Percentiles rank a stretch among this genome's conserved stretches.
Evolutionary conservation across 2,888 invertebrate genomes (phyloP).

Genomic region (Dilophus febrilis): DNA sequence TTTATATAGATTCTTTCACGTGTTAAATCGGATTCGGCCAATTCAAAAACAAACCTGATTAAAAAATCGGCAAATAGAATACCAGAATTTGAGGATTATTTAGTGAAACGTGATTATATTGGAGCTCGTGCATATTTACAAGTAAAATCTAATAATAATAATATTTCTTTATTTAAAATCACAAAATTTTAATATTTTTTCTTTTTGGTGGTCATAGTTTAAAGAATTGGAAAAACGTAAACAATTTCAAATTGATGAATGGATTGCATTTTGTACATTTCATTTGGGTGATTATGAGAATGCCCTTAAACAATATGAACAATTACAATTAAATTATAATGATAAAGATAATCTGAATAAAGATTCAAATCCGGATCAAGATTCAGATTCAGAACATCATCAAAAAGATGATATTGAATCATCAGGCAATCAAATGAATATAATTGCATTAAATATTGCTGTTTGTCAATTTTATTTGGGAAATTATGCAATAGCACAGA

Average conservation of each 20-base stretch:
- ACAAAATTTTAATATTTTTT: not conserved
- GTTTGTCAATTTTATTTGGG: constrained; percentile 94
- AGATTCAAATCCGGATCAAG: constrained; percentile 40
- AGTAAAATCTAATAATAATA: constrained; percentile 39
- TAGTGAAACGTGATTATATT: constrained; percentile 78
- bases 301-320: constrained; percentile 55
- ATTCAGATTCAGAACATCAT: too few relatives aligned
- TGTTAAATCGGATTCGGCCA: constrained; percentile 55
- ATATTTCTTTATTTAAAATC: too few relatives aligned
- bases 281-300: constrained; percentile 87
- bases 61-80: constrained; percentile 41
- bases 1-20: constrained; percentile 57
- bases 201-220: not conserved
- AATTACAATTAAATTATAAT: constrained; percentile 17
- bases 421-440: too few relatives aligned
- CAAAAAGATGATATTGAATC: too few relatives aligned
- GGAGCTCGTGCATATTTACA: constrained; percentile 87
- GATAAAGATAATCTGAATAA: constrained; percentile 23
- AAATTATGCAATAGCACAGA: constrained; percentile 47
- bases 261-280: constrained; percentile 92
- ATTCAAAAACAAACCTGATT: constrained; percentile 8
- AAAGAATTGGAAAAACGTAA: constrained; percentile 15
- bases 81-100: constrained; percentile 79
- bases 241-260: constrained; percentile 41
- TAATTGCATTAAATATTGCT: constrained; percentile 76